phyloP scores from a whole-genome alignment of 2,797 vertebrate genomes.

The Myoxocephalus aenaeus region DNA sequence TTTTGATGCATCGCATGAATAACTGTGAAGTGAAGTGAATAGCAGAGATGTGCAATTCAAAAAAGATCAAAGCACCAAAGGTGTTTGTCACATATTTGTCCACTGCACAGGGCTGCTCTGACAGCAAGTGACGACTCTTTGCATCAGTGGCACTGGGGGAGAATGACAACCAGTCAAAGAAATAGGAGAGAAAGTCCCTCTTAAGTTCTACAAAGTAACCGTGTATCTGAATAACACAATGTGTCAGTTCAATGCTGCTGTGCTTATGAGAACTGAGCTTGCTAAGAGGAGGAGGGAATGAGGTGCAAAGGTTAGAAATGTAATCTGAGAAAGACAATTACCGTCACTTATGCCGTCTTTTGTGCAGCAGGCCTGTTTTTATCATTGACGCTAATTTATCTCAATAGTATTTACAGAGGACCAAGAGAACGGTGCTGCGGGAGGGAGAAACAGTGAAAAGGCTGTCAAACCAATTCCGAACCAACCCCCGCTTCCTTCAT shows the following conservation, averaged over 20 bases:
- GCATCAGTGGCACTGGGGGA: slow-evolving; percentile 44
- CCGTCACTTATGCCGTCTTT: slow-evolving; percentile 77
- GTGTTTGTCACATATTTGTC: slow-evolving; percentile 63
- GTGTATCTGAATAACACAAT: slow-evolving; percentile 61
- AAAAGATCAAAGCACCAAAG: slow-evolving; percentile 48
- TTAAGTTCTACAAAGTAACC: slow-evolving; percentile 57
- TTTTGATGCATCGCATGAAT: slow-evolving; percentile 20
- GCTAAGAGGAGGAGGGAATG: slow-evolving; percentile 55
- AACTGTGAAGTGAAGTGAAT: slow-evolving; percentile 26
- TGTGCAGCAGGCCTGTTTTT: slow-evolving; percentile 75
- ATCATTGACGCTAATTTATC: slow-evolving; percentile 80
- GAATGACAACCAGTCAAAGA: slow-evolving; percentile 62
- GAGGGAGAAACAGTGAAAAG: slow-evolving; percentile 52
- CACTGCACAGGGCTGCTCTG: slow-evolving; percentile 49
- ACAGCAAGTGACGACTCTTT: slow-evolving; percentile 65
- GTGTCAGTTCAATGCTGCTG: slow-evolving; percentile 77
- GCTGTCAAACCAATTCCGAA: slow-evolving; percentile 75
- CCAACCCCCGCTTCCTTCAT: slow-evolving; percentile 66
- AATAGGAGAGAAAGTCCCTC: slow-evolving; percentile 49
- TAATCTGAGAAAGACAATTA: slow-evolving; percentile 88
- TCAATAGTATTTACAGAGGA: slow-evolving; percentile 77
- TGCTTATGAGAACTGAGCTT: slow-evolving; percentile 30
- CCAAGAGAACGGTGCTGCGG: slow-evolving; percentile 37
- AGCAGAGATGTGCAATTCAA: slow-evolving; percentile 48
- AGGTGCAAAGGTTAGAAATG: slow-evolving; percentile 85